Base-by-base conservation (phyloP, 35 echinoderm and acorn worm genomes). In the Holothuria glaberrima region DNA sequence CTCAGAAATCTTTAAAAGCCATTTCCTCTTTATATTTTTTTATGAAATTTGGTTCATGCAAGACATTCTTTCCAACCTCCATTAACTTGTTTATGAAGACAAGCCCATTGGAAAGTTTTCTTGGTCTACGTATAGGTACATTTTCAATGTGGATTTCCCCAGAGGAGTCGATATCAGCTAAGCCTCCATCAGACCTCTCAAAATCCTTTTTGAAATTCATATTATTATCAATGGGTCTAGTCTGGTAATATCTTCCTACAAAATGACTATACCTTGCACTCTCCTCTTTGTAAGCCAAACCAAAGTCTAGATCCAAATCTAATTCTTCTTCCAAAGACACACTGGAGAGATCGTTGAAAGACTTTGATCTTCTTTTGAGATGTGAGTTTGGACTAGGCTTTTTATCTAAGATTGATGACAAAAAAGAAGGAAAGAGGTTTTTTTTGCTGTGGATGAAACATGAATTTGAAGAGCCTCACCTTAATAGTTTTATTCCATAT, bases 331-430 rank as follows among this genome's bases (percentile, higher is more conserved):
- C 74, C 35, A 78, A 48, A 6, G 74, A 78, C 6, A 52, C 17
- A 33, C 20, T 78, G 6, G 74, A 78, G 9, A 78, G 74, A 48
- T 78, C 74, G 44, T 78, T 78, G 44, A 78, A 78, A 78, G 74
- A 78, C 27, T 78, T 78, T 30, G 74, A 78, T 21, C 74, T 52
- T 48, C 74, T 41, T 9, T 78, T 78, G 38, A 78, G 3, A 38
- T 25, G 38, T 0, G 44, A 48, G 74, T 48, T 78, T 6, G 36
- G 36, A 54, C 50, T 54, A 9, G 50, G 13, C 33, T 78, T 78
- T 19, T 48, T 41, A 26, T 78, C 74, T 78, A 20, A 50, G 44
- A 50, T 41, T 21, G 16, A 48, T 7, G 50, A 48, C 24, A 21
- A 48, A n/a, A 50, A 28, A 41, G 2, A 14, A 54, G 0, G 50